These are phyloP conservation scores for Apomyelois bistriatella DNA, from an alignment of 2,888 invertebrate species.

Conservation along the genomic window DNA sequence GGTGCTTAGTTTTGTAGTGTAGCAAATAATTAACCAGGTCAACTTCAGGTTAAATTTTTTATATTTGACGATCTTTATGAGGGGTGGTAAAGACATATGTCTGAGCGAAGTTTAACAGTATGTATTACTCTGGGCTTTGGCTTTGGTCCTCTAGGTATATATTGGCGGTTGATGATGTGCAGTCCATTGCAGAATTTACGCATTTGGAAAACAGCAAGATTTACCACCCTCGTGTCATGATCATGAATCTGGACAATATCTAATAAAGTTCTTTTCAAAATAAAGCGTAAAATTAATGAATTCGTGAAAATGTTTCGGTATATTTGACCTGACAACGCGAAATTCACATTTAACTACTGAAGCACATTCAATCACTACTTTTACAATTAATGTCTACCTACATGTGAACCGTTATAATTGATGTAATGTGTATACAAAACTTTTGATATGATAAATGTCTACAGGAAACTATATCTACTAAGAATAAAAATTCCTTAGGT, in stretches of 20 bases:
- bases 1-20: not conserved
- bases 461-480: not conserved
- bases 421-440: conserved; percentile 3
- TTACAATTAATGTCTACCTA: conserved; percentile 1
- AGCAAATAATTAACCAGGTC: not conserved
- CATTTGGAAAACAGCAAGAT: too few relatives aligned
- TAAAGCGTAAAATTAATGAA: too few relatives aligned
- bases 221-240: too few relatives aligned
- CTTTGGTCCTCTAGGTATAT: too few relatives aligned
- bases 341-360: not conserved
- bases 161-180: too few relatives aligned
- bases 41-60: not conserved
- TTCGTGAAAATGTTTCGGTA: not conserved
- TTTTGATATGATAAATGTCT: conserved; percentile 9
- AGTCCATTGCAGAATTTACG: too few relatives aligned
- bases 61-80: too few relatives aligned
- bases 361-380: conserved; percentile 3
- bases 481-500: not conserved
- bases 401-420: not conserved
- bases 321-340: not conserved
- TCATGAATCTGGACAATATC: too few relatives aligned
- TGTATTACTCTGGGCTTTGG: too few relatives aligned
- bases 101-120: too few relatives aligned
- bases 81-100: too few relatives aligned
- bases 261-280: too few relatives aligned